These are phyloP conservation scores for Enteromius treurensis DNA, from an alignment of 2,797 vertebrate genomes.

Conservation along the genomic window DNA sequence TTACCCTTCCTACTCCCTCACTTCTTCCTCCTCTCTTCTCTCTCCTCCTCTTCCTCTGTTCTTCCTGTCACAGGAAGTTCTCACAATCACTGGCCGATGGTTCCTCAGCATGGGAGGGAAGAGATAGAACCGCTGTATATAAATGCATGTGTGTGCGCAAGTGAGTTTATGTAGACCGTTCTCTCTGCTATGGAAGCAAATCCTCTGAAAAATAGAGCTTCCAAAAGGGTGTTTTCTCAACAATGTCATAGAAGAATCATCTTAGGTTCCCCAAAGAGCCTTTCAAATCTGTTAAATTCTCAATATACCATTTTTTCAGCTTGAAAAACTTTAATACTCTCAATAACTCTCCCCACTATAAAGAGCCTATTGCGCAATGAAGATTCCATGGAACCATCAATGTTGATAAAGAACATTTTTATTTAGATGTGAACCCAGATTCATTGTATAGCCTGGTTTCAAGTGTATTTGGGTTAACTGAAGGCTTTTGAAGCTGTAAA, in stretches of 20 bases:
- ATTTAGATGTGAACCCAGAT: not conserved
- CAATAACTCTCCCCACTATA: not conserved
- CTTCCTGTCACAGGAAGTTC: conserved; percentile 82
- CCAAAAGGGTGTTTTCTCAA: not conserved
- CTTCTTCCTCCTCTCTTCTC: conserved; percentile 58
- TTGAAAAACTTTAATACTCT: not conserved
- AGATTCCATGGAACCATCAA: not conserved
- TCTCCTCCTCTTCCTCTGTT: conserved; percentile 68
- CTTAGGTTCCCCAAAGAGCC: not conserved
- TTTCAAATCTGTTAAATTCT: not conserved
- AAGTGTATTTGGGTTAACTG: not conserved
- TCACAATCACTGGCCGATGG: conserved; percentile 78
- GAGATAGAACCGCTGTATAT: conserved; percentile 43
- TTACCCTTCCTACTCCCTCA: conserved; percentile 64
- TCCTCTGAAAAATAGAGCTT: conserved; percentile 5
- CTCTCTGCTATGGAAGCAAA: not conserved
- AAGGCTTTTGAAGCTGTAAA: conserved; percentile 4
- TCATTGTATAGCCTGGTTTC: not conserved
- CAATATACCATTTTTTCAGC: not conserved
- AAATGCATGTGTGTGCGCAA: not conserved
- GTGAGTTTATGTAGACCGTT: not conserved
- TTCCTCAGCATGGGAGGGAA: conserved; percentile 69
- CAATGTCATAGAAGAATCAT: not conserved
- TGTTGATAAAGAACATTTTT: not conserved
- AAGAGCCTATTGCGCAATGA: not conserved